These are phyloP conservation scores for Atethmia centrago DNA, from an alignment of 2,888 invertebrate species.

Conservation along the genomic window DNA sequence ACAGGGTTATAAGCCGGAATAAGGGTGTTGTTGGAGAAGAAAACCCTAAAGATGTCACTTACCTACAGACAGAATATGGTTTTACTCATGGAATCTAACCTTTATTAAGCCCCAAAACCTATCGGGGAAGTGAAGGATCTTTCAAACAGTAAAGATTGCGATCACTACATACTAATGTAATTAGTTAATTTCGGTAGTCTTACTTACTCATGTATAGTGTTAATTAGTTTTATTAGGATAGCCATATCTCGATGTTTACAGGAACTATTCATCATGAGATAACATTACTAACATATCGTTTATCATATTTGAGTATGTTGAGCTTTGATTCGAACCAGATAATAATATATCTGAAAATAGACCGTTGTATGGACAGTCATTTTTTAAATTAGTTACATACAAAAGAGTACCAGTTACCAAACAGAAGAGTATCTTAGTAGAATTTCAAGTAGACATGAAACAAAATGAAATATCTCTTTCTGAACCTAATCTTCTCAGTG, in stretches of 20 bases:
- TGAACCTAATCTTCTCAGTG: neutral
- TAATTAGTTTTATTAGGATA: conserved; percentile 16
- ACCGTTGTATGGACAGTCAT: neutral
- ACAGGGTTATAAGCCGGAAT: neutral
- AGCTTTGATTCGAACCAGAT: conserved; percentile 4
- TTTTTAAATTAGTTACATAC: neutral
- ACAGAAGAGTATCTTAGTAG: neutral
- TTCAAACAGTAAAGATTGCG: neutral
- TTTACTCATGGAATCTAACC: neutral
- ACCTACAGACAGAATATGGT: neutral
- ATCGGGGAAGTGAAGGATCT: neutral
- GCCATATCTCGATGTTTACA: neutral
- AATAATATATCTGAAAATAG: conserved; percentile 4
- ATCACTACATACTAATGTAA: conserved; percentile 18
- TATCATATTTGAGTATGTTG: neutral
- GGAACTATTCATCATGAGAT: neutral
- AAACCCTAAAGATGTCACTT: neutral
- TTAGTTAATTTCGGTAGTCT: conserved; percentile 18
- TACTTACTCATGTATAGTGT: conserved; percentile 6
- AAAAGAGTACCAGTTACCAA: too few species aligned
- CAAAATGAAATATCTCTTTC: neutral
- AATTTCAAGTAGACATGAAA: neutral
- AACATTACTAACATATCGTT: neutral
- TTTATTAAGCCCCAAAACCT: neutral
- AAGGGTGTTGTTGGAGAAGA: too few species aligned